Evolutionary conservation across 2,797 vertebrate genomes (phyloP).

Genomic region (Furcifer pardalis): DNA sequence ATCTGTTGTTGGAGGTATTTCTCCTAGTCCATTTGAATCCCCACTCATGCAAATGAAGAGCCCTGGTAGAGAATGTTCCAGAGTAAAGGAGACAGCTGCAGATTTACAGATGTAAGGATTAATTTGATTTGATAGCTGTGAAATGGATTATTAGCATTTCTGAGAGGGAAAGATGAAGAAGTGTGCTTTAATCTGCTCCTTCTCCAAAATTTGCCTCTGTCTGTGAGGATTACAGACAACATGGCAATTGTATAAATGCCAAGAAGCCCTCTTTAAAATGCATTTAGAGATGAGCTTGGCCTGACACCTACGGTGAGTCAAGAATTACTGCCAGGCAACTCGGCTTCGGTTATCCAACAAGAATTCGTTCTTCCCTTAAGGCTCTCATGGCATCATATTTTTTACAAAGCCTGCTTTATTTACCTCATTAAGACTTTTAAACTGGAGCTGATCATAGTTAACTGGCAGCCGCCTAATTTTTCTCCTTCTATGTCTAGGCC

Average conservation of each 20-base stretch:
- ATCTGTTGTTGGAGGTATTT: background rate
- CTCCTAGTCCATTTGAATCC: background rate
- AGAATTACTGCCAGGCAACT: background rate
- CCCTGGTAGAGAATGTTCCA: background rate
- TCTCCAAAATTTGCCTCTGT: background rate
- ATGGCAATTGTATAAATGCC: background rate
- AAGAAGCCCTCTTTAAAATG: background rate
- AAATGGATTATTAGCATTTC: slow-evolving; percentile 19
- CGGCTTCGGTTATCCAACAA: background rate
- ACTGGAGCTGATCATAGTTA: background rate
- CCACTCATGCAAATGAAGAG: background rate
- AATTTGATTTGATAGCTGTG: slow-evolving; percentile 17
- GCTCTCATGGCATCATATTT: background rate
- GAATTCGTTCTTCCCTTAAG: background rate
- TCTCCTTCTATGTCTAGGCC: too few species aligned
- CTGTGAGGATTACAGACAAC: background rate
- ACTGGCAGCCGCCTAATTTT: background rate
- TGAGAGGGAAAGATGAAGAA: background rate
- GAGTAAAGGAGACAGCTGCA: background rate
- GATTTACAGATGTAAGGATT: slow-evolving; percentile 27
- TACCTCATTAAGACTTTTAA: background rate
- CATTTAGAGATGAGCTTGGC: background rate
- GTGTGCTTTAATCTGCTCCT: background rate
- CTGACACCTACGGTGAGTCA: background rate
- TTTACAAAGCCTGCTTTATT: too few species aligned